Percentiles rank a stretch among this genome's conserved stretches.
Conservation (phyloP, 2,113 vertebrate genomes). For the Xerus inauris region DNA sequence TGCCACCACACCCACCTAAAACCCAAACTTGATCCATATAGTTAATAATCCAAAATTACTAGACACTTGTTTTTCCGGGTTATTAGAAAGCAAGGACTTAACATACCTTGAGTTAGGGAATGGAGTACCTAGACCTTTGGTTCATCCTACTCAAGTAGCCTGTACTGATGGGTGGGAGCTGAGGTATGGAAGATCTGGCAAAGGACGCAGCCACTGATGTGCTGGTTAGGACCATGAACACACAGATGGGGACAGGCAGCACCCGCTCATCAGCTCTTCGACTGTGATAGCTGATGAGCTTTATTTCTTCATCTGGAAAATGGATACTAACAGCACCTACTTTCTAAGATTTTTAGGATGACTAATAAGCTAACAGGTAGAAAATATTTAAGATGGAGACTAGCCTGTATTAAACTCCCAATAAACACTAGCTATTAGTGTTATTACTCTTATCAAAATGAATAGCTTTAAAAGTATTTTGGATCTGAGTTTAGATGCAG, state of each 20-base stretch:
- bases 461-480: constrained; percentile 16
- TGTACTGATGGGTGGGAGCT: fast-evolving
- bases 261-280: neutral
- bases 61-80: neutral
- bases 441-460: neutral
- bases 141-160: neutral
- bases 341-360: neutral
- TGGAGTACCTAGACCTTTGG: neutral
- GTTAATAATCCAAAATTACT: neutral
- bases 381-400: neutral
- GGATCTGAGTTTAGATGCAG: neutral
- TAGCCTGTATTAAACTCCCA: neutral
- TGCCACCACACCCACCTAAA: no score
- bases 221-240: neutral
- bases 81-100: neutral
- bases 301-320: neutral
- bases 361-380: neutral
- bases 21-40: neutral
- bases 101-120: neutral
- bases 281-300: neutral
- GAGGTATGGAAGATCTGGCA: neutral
- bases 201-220: fast-evolving
- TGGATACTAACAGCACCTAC: neutral
- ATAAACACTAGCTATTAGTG: neutral
- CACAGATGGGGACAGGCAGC: neutral